phyloP scores from a whole-genome alignment of 2,888 invertebrate species.

The Drosophila demipolita region DNA sequence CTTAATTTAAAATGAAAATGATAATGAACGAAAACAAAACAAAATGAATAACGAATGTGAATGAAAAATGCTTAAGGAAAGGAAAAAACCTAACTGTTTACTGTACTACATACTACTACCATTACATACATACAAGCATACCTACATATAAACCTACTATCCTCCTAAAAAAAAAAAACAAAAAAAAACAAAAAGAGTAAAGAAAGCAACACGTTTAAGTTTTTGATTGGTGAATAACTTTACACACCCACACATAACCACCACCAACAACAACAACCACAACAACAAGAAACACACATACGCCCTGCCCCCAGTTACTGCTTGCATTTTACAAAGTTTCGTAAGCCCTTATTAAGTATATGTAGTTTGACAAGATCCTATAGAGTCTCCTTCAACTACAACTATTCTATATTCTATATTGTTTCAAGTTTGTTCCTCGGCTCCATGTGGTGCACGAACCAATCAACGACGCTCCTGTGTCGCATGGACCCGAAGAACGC shows the following conservation, averaged over 20 bases:
- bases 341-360: constrained; percentile 24
- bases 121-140: constrained; percentile 47
- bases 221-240: constrained; percentile 55
- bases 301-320: constrained; percentile 22
- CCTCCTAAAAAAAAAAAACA: constrained; percentile 28
- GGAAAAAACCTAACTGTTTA: constrained; percentile 68
- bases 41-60: constrained; percentile 28
- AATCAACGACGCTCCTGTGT: constrained; percentile 15
- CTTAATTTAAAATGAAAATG: constrained; percentile 66
- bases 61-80: constrained; percentile 55
- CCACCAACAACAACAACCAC: constrained; percentile 3
- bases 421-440: constrained; percentile 59
- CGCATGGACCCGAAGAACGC: constrained; percentile 69
- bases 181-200: constrained; percentile 10
- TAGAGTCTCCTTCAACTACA: constrained; percentile 14
- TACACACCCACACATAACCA: constrained; percentile 13
- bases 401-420: constrained; percentile 20
- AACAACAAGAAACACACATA: constrained; percentile 1
- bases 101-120: constrained; percentile 73
- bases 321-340: constrained; percentile 71
- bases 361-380: constrained; percentile 15
- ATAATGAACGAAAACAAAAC: constrained; percentile 32
- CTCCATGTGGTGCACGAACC: constrained; percentile 52
- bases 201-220: constrained; percentile 54
- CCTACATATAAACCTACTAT: constrained; percentile 56